Evolutionary conservation across 2,797 vertebrate genomes (phyloP).

Genomic region (Miichthys miiuy): DNA sequence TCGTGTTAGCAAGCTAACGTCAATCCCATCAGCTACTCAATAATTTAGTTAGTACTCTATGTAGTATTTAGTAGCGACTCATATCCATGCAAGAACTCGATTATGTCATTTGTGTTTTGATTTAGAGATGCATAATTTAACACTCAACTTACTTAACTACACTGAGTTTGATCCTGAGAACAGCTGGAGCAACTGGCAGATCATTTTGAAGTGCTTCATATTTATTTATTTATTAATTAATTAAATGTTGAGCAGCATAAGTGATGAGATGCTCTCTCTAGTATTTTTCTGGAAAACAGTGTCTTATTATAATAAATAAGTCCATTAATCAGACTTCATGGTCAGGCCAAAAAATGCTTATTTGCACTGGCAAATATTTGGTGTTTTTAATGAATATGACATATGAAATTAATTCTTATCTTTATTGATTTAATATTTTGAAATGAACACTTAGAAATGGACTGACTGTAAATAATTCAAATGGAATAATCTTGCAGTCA

Average conservation of each 20-base stretch:
- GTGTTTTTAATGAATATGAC: neutral
- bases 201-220: neutral
- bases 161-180: neutral
- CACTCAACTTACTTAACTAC: neutral
- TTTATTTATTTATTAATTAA: neutral
- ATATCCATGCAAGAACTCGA: neutral
- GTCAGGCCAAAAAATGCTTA: neutral
- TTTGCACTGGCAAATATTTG: neutral
- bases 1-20: neutral
- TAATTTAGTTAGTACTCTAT: neutral
- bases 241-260: neutral
- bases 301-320: neutral
- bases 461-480: slow-evolving; percentile 19
- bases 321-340: neutral
- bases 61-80: neutral
- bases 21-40: neutral
- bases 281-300: neutral
- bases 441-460: neutral
- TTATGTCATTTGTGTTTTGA: neutral
- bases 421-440: neutral
- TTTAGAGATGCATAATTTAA: neutral
- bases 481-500: neutral
- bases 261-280: neutral
- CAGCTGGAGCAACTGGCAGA: neutral
- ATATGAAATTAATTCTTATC: neutral